phyloP scores from a whole-genome alignment of 2,888 invertebrate genomes.

The Nomada fabriciana region DNA sequence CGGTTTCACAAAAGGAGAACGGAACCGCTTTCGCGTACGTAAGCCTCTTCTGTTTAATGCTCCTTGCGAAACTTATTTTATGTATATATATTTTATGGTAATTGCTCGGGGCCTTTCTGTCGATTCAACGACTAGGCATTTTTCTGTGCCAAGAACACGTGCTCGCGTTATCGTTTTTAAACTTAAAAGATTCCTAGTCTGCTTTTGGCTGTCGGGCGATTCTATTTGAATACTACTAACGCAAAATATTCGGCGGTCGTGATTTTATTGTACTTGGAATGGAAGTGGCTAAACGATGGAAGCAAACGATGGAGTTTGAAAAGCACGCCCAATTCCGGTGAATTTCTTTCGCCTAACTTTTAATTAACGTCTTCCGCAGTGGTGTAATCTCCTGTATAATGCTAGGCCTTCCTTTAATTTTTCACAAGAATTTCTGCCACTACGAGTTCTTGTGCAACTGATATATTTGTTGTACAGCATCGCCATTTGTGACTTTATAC shows the following conservation, averaged over 20 bases:
- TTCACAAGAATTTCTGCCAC: too few species aligned
- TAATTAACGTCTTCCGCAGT: too few species aligned
- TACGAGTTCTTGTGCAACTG: too few species aligned
- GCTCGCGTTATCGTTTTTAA: slow-evolving; percentile 30
- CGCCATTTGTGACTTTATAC: too few species aligned
- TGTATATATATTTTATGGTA: slow-evolving; percentile 70
- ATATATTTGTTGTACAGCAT: too few species aligned
- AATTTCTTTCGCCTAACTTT: neutral
- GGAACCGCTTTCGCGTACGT: slow-evolving; percentile 48
- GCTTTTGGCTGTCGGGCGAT: slow-evolving; percentile 17
- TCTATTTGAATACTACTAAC: slow-evolving; percentile 23
- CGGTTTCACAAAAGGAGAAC: slow-evolving; percentile 49
- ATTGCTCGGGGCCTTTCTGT: slow-evolving; percentile 53
- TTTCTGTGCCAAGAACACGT: slow-evolving; percentile 53
- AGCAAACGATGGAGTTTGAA: neutral
- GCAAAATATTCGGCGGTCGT: slow-evolving; percentile 2
- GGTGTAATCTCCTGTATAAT: too few species aligned
- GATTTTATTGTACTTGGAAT: neutral
- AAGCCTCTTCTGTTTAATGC: slow-evolving; percentile 1
- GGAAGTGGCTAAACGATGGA: neutral
- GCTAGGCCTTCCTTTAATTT: too few species aligned
- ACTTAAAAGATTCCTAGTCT: slow-evolving; percentile 18
- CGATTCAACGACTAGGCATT: slow-evolving; percentile 52
- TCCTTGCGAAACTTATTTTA: slow-evolving; percentile 58
- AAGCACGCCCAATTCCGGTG: neutral